These are phyloP conservation scores for Tenebrosternarchus preto DNA, from an alignment of 2,113 vertebrate species.

Conservation along the genomic window DNA sequence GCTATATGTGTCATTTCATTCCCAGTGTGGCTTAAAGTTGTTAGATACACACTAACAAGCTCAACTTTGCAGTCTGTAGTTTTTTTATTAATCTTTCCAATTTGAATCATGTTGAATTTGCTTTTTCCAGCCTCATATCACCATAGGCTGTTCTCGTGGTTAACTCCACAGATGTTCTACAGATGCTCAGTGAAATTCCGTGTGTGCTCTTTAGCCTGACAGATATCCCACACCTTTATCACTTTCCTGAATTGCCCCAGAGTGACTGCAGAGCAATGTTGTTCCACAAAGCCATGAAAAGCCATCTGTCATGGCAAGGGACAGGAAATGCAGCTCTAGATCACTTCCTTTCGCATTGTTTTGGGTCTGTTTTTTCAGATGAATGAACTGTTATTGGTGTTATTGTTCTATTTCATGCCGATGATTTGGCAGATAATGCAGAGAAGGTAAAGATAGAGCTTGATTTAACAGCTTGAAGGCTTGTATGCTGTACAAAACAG, in stretches of 20 bases:
- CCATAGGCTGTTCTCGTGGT: background rate
- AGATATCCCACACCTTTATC: background rate
- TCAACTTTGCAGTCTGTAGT: background rate
- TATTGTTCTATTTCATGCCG: background rate
- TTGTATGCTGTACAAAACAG: too few species aligned
- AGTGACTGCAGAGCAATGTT: background rate
- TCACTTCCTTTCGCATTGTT: constrained; percentile 26
- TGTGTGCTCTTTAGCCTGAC: background rate
- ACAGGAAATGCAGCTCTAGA: constrained; percentile 24
- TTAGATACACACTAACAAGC: background rate
- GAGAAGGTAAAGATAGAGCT: constrained; percentile 33
- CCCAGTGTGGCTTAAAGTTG: background rate
- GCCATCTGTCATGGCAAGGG: constrained; percentile 27
- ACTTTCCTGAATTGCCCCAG: background rate
- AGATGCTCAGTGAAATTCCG: background rate
- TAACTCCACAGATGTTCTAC: background rate
- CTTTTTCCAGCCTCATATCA: background rate
- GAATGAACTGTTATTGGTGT: constrained; percentile 35
- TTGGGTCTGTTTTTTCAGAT: constrained; percentile 13
- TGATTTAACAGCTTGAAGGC: too few species aligned
- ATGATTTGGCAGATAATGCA: background rate
- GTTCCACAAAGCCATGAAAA: constrained; percentile 30
- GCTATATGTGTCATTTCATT: constrained; percentile 19
- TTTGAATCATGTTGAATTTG: too few species aligned
- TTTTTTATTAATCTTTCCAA: too few species aligned